Base-by-base conservation (phyloP, 1,140 invertebrate genomes). In the Megalonaias nervosa region DNA sequence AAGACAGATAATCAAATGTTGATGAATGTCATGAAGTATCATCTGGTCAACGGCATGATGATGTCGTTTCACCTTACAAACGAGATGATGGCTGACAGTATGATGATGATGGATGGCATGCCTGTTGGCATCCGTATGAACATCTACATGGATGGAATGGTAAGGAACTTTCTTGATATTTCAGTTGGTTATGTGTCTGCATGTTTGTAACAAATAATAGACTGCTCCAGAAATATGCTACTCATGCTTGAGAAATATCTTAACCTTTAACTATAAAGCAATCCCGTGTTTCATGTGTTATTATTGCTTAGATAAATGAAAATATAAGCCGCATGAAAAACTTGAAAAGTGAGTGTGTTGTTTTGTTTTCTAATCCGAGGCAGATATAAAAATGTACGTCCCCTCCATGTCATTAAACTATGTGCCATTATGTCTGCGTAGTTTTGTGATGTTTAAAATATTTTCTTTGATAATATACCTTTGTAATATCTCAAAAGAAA, bases 21-120 rank as follows among this genome's bases (percentile, higher is more conserved):
- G 17, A 77, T 80, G 14, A 78, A 82, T 23, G 79, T 92, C 3
- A 75, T 91, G 0, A 86, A 88, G 26, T 92, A 91, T 75, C 91
- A 92, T 82, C 85, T 91, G 9, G 71, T 89, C 2, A 85, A 84
- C 2, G 85, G 78, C 5, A 77, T 75, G 6, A 74, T 86, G 3
- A 80, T 82, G 26, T 78, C 86, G 19, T 72, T 80, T 38, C 81
- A 85, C 16, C 31, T 90, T 17, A 76, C 71, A 48, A 88, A 90
- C 74, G 88, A 89, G 67, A 58, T 87, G 61, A 82, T 80, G 12
- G 79, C 86, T 16, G 68, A 79, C 2, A 84, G 86, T 14, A 61
- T 87, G 9, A 66, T 67, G 55, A 59, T n/a, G 14, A 14, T 71
- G 4, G 48, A 66, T n/a, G 62, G 26, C 16, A 56, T 23, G 48